A percentile compares a stretch with the other conserved stretches of the same genome.
Conservation (phyloP, 2,113 vertebrate species). For the Sinocyclocheilus anophthalmus region DNA sequence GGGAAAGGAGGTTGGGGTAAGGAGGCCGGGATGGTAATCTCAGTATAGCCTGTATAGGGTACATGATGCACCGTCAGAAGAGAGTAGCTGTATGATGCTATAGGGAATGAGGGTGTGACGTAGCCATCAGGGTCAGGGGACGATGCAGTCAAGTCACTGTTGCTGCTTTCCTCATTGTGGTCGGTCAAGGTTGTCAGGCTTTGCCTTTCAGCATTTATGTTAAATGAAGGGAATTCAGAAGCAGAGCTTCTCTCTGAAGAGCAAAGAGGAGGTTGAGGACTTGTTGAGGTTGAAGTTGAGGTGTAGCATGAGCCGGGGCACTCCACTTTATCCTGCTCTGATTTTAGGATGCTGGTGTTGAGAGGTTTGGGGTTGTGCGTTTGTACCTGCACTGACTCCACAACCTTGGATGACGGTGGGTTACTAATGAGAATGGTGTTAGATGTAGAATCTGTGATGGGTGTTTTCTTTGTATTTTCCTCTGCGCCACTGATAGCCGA, state of each 20-base stretch:
- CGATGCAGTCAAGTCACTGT: constrained; percentile 60
- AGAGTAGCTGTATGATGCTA: constrained; percentile 79
- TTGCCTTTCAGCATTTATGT: constrained; percentile 50
- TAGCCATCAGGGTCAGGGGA: constrained; percentile 76
- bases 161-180: constrained; percentile 61
- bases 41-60: constrained; percentile 78
- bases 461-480: neutral
- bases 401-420: neutral
- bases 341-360: constrained; percentile 6
- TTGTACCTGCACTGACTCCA: constrained; percentile 25
- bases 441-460: constrained; percentile 1
- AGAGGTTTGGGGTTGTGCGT: neutral
- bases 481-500: neutral
- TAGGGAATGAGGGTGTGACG: constrained; percentile 84
- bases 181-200: constrained; percentile 66
- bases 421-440: neutral
- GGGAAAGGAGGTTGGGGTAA: constrained; percentile 81
- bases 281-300: constrained; percentile 65
- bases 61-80: constrained; percentile 72
- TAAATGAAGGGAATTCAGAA: constrained; percentile 52
- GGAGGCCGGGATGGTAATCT: constrained; percentile 73
- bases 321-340: constrained; percentile 35
- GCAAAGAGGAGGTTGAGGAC: constrained; percentile 65
- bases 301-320: constrained; percentile 58
- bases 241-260: constrained; percentile 68